Conservation (phyloP, 1,140 invertebrate genomes). For the Nebria ingens region DNA sequence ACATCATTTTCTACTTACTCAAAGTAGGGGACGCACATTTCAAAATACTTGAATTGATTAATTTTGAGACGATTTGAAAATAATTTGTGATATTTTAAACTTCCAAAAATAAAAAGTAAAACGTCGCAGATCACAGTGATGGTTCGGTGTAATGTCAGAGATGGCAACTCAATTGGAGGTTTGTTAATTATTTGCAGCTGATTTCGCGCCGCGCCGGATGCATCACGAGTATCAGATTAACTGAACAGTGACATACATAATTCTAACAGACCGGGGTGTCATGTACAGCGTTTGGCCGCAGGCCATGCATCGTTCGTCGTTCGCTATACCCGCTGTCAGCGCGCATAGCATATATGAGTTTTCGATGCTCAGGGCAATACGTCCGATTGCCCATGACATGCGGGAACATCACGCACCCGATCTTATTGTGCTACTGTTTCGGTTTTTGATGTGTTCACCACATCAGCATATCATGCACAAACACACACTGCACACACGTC, state of each 20-base stretch:
- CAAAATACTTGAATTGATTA: no score
- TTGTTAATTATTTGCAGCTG: slow-evolving; percentile 1
- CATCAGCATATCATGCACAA: no score
- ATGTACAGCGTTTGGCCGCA: neutral
- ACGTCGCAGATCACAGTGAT: neutral
- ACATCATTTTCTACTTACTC: no score
- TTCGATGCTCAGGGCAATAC: neutral
- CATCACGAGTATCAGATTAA: neutral
- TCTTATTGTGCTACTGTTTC: no score
- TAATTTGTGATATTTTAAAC: no score
- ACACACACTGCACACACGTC: no score
- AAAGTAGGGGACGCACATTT: no score
- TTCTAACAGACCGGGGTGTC: neutral
- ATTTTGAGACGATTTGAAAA: no score
- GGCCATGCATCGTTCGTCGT: neutral
- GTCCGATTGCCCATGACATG: neutral
- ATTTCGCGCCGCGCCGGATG: neutral
- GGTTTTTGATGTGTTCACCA: no score
- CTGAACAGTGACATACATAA: slow-evolving; percentile 2
- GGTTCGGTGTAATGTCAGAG: neutral
- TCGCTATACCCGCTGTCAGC: neutral
- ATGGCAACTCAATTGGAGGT: neutral
- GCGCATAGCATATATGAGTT: neutral
- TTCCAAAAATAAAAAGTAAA: neutral
- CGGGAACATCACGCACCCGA: neutral